phyloP scores from a whole-genome alignment of 1,140 invertebrate genomes.

The Cydia amplana region DNA sequence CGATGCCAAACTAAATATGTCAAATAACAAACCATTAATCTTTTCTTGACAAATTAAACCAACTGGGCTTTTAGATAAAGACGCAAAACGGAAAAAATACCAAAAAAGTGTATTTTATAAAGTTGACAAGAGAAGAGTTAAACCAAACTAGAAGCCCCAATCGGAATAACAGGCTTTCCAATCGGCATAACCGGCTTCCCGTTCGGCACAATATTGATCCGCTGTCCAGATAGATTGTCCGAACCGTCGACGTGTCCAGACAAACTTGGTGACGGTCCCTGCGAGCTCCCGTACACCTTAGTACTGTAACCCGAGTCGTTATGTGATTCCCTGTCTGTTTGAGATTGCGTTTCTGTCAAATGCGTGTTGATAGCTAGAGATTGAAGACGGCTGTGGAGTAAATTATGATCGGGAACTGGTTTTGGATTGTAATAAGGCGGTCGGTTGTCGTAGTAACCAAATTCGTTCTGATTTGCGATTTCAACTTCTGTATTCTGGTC shows the following conservation, averaged over 20 bases:
- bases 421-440: constrained; percentile 64
- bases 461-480: constrained; percentile 72
- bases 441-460: constrained; percentile 67
- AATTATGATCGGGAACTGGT: constrained; percentile 64
- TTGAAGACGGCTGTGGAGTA: constrained; percentile 71
- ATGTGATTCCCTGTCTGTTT: constrained; percentile 83
- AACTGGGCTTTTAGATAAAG: too few relatives aligned
- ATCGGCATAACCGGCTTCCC: constrained; percentile 61
- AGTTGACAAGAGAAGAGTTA: constrained; percentile 40
- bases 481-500: constrained; percentile 76
- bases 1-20: too few relatives aligned
- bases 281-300: constrained; percentile 87
- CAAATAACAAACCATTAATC: too few relatives aligned
- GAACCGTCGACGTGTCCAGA: constrained; percentile 81
- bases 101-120: constrained; percentile 10
- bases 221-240: constrained; percentile 67
- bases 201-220: constrained; percentile 55
- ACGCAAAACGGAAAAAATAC: background rate
- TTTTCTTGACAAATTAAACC: too few relatives aligned
- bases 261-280: constrained; percentile 87
- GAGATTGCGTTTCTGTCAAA: constrained; percentile 75
- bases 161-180: constrained; percentile 59
- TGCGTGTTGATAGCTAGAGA: constrained; percentile 77
- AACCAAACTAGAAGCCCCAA: constrained; percentile 75
- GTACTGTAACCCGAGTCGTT: constrained; percentile 90